Conservation (phyloP, 2,113 vertebrate genomes). For the Ageneiosus marmoratus region DNA sequence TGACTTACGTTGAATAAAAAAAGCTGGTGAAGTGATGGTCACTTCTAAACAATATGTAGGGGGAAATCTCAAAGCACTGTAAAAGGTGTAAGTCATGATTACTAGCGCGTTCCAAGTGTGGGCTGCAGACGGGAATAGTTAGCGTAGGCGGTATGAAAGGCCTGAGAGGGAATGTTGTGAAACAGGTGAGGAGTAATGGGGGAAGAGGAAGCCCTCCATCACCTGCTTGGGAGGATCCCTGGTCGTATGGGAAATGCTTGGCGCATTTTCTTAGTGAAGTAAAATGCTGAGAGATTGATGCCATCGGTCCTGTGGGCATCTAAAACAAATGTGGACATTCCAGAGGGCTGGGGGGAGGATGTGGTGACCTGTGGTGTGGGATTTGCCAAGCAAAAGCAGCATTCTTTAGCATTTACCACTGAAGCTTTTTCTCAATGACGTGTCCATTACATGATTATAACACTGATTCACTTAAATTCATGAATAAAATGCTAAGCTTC, state of each 20-base stretch:
- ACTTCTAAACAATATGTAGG: not conserved
- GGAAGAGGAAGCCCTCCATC: slow-evolving; percentile 61
- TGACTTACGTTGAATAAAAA: not conserved
- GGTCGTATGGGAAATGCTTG: slow-evolving; percentile 68
- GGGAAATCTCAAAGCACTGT: not conserved
- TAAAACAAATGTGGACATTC: slow-evolving; percentile 58
- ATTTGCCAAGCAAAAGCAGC: not conserved
- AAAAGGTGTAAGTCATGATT: slow-evolving; percentile 1
- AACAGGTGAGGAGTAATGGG: slow-evolving; percentile 58
- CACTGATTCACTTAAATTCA: not conserved
- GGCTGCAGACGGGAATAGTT: slow-evolving; percentile 69
- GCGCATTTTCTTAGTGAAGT: slow-evolving; percentile 33
- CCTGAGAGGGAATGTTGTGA: slow-evolving; percentile 64
- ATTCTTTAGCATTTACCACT: not conserved
- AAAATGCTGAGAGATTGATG: slow-evolving; percentile 50
- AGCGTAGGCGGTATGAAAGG: slow-evolving; percentile 64
- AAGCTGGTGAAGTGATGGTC: too few species aligned
- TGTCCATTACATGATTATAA: not conserved
- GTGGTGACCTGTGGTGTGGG: not conserved
- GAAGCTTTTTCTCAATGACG: not conserved
- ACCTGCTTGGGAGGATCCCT: slow-evolving; percentile 73
- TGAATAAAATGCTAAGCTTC: not conserved
- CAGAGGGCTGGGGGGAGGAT: slow-evolving; percentile 22
- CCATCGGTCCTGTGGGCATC: slow-evolving; percentile 54
- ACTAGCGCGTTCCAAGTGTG: slow-evolving; percentile 65